Evolutionary conservation across 1,140 invertebrate species (phyloP), one percentile per base, ranked within the genome.

Genomic region (Ceratina japonica): DNA sequence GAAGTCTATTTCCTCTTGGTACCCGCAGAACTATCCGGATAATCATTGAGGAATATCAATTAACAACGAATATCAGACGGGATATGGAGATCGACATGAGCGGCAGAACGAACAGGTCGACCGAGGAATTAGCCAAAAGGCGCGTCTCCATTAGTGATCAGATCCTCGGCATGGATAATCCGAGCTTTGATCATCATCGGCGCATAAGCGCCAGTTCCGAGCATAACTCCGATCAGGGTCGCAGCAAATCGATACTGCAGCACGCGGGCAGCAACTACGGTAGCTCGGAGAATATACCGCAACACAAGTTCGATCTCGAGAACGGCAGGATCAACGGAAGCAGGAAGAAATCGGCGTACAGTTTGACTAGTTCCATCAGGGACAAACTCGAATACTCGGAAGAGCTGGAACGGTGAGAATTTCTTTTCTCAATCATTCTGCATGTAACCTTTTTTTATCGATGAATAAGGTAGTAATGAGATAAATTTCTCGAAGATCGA

Each of bases 311-410:
- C 73, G 91, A 92, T 74, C 73, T 91, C 37, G 91, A 92, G 61
- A 92, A 92, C 78, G 90, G 90, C n/a, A 78, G 87, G 70, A 86
- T 88, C 78, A 89, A 90, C 62, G 89, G 89, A 31, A 89, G 75
- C 72, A 85, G 91, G 75, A 92, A 93, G 79, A 91, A 91, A 76
- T 92, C 91, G 3, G 90, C 91, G 7, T 89, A 91, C 75, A 93
- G 92, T 75, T 82, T 93, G 54, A 90, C 90, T 13, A 93, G 92
- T 75, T 93, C 92, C 20, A 91, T 93, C 75, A 89, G 91, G 75
- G 91, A 92, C 75, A 93, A 93, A 83, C 90, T 92, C 83, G 91
- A 92, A 72, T 92, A 92, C 79, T 90, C 91, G 4, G 91, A 93
- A 68, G 89, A 93, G 65, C 77, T 92, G 15, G 89, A 93, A 82